phyloP scores from a whole-genome alignment of 2,888 invertebrate genomes.

The Campaea margaritaria region DNA sequence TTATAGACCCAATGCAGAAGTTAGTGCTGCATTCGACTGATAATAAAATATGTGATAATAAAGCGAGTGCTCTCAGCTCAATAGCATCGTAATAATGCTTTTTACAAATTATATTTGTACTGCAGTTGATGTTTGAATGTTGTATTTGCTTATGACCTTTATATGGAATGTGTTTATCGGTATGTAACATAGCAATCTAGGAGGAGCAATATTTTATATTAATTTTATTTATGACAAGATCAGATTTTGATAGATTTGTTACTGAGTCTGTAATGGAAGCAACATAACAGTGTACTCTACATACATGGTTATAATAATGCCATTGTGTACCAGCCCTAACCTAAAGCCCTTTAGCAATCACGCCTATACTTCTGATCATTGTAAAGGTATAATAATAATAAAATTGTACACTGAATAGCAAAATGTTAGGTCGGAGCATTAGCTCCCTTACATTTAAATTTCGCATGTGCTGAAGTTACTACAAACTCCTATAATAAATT shows the following conservation, averaged over 20 bases:
- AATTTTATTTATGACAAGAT: slow-evolving; percentile 24
- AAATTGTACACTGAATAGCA: too few relatives aligned
- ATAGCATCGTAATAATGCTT: slow-evolving; percentile 72
- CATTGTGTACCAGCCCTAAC: not conserved
- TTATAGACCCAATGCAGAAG: slow-evolving; percentile 83
- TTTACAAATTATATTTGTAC: slow-evolving; percentile 69
- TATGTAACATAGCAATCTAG: slow-evolving; percentile 47
- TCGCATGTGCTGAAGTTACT: too few relatives aligned
- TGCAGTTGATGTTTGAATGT: slow-evolving; percentile 53
- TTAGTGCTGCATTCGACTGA: slow-evolving; percentile 83
- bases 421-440: too few relatives aligned
- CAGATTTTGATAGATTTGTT: slow-evolving; percentile 27
- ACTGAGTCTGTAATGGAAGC: not conserved
- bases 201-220: slow-evolving; percentile 51
- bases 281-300: too few relatives aligned
- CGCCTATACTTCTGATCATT: too few relatives aligned
- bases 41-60: slow-evolving; percentile 84
- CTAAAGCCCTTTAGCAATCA: not conserved
- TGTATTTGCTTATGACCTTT: slow-evolving; percentile 62
- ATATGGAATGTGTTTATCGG: slow-evolving; percentile 43
- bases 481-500: too few relatives aligned
- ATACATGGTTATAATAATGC: too few relatives aligned
- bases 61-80: slow-evolving; percentile 80
- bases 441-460: too few relatives aligned
- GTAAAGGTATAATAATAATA: too few relatives aligned